Conservation (phyloP, 2,797 vertebrate genomes). For the Psittacula echo region DNA sequence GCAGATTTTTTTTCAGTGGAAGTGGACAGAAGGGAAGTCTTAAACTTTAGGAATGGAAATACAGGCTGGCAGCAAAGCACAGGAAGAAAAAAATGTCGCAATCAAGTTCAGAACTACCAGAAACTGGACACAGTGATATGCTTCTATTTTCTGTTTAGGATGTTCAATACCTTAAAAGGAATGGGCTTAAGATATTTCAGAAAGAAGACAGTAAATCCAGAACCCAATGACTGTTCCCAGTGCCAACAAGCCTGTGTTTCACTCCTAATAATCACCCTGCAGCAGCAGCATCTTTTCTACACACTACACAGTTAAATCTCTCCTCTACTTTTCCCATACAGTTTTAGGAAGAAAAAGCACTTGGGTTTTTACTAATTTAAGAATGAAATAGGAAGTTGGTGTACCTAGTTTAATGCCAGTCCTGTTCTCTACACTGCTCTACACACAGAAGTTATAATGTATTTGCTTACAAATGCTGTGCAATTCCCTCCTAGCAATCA, state of each 20-base stretch:
- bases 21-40: not conserved
- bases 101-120: not conserved
- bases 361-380: not conserved
- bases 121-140: accelerated
- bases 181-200: not conserved
- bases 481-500: not conserved
- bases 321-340: not conserved
- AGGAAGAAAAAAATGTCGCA: not conserved
- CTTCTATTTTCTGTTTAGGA: not conserved
- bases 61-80: not conserved
- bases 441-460: not conserved
- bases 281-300: not conserved
- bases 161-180: not conserved
- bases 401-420: not conserved
- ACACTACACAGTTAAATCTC: not conserved
- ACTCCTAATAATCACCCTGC: not conserved
- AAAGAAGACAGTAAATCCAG: not conserved
- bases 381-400: not conserved
- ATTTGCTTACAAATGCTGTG: not conserved
- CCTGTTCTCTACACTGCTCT: not conserved
- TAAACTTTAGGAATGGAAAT: not conserved
- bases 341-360: not conserved
- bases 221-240: not conserved
- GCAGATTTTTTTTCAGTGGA: not conserved
- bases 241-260: not conserved